Conservation (phyloP, 2,113 vertebrate species). For the Benitochromis conjunctus region DNA sequence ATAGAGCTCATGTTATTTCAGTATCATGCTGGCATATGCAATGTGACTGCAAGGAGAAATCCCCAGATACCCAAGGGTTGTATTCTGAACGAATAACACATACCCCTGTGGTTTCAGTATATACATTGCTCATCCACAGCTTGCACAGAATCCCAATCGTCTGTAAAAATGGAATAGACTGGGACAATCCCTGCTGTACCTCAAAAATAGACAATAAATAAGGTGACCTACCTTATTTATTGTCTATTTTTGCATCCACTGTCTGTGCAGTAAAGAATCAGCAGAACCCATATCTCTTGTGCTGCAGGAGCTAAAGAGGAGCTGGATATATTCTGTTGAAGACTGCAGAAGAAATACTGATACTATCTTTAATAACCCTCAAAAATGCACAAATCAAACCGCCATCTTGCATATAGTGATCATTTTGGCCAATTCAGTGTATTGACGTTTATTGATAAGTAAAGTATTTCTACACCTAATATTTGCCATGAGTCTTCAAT, state of each 20-base stretch:
- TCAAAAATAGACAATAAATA: constrained; percentile 3
- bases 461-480: neutral
- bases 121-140: neutral
- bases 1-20: neutral
- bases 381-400: neutral
- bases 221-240: neutral
- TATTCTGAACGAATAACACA: constrained; percentile 4
- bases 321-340: neutral
- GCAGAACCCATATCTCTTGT: neutral
- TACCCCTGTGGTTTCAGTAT: neutral
- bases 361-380: neutral
- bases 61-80: neutral
- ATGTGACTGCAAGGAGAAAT: neutral
- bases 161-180: neutral
- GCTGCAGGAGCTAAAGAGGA: neutral
- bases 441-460: neutral
- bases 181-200: neutral
- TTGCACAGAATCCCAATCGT: neutral
- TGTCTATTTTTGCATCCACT: neutral
- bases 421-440: neutral
- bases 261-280: neutral
- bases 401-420: neutral
- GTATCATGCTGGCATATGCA: neutral
- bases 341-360: neutral
- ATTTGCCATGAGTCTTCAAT: neutral